Evolutionary conservation across 2,113 vertebrate species (phyloP), one percentile per base, ranked within the genome.

Genomic region (Laterallus jamaicensis): DNA sequence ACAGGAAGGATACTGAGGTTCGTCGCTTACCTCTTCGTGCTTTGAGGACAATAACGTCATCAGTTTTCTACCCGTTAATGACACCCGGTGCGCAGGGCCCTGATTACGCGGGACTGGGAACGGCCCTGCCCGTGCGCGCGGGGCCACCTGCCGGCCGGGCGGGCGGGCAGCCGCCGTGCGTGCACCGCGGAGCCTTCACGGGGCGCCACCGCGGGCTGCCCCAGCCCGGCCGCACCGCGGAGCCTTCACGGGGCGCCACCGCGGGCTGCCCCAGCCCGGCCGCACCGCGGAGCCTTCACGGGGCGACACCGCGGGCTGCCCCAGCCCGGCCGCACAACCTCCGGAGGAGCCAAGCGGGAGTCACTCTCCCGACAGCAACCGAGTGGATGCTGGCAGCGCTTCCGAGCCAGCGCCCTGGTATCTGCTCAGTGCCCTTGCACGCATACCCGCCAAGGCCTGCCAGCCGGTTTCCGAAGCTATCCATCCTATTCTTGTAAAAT

Each of bases 21-120:
- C 74, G 35, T 39, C 64, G 29, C 44, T 86, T 68, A 90, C 82
- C 67, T 93, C 84, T 82, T 58, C 75, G 52, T 19, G 62, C 73
- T 95, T 50, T 60, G 42, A 80, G 54, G 37, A 54, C 60, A 89
- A 59, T 17, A 79, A 80, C 0, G 0, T 73, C 59, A 91, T 67
- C 50, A 66, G 80, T 93, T 93, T 95, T 82, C 85, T 90, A 19
- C 69, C 49, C 35, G 64, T 68, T 80, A 88, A 70, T 92, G 77
- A 71, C 29, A 78, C 35, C 56, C 75, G 42, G 39, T 40, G 42
- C 42, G 37, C 42, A 75, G 47, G 13, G 90, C 80, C 86, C 32
- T 90, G 71, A 86, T 92, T 87, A 77, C 22, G 22, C 64, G 20
- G 50, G 63, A 39, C 78, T 68, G 82, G 42, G 86, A 92, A 80